Conservation (phyloP, 2,888 invertebrate species). For the Sceliomorpha sp. region DNA sequence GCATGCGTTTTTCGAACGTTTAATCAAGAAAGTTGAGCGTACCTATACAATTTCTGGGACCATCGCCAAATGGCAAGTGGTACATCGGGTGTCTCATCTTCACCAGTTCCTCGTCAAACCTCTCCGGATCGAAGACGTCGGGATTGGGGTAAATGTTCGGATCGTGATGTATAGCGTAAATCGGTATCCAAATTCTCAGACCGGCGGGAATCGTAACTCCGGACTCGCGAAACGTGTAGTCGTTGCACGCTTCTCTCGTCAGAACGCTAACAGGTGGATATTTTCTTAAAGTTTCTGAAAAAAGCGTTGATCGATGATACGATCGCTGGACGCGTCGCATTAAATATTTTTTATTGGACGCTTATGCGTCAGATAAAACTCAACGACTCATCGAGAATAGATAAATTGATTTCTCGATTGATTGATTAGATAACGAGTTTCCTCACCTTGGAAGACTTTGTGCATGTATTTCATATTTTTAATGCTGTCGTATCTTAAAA, state of each 20-base stretch:
- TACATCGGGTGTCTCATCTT: conserved; percentile 60
- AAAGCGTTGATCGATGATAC: too few relatives aligned
- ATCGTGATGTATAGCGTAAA: conserved; percentile 59
- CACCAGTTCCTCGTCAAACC: conserved; percentile 59
- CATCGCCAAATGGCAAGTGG: conserved; percentile 67
- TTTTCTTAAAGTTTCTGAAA: conserved; percentile 79
- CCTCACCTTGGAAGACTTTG: conserved; percentile 72
- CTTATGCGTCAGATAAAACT: too few relatives aligned
- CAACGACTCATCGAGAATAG: too few relatives aligned
- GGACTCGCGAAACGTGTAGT: conserved; percentile 61
- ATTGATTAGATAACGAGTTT: not conserved
- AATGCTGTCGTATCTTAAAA: conserved; percentile 76
- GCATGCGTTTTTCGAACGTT: too few relatives aligned
- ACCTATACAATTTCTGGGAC: conserved; percentile 72
- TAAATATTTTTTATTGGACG: conserved; percentile 8
- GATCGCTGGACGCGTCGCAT: too few relatives aligned
- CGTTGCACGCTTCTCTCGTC: conserved; percentile 68
- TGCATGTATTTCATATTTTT: conserved; percentile 79
- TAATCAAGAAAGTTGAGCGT: conserved; percentile 17
- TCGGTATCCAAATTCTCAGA: conserved; percentile 54
- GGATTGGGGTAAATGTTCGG: conserved; percentile 62
- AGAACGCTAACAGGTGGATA: conserved; percentile 76
- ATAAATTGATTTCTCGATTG: not conserved
- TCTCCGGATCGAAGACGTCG: conserved; percentile 65
- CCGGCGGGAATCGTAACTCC: conserved; percentile 59